Conservation (phyloP, 2,113 vertebrate species). For the Amphiprion ocellaris region DNA sequence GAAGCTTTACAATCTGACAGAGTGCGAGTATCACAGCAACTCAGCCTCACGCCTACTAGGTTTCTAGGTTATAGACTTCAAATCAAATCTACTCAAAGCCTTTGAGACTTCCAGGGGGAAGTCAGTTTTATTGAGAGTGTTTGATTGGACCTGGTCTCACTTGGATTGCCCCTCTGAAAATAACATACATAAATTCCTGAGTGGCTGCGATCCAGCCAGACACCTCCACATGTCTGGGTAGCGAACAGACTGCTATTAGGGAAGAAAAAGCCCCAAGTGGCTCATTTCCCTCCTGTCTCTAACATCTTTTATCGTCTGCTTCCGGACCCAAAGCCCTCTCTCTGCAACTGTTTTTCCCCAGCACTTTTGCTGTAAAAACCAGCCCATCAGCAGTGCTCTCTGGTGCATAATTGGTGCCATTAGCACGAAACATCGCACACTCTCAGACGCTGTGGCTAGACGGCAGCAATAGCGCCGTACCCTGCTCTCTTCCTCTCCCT, state of each 20-base stretch:
- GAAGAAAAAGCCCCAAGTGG: constrained; percentile 46
- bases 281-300: constrained; percentile 39
- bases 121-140: constrained; percentile 66
- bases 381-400: constrained; percentile 65
- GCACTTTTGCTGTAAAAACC: constrained; percentile 41
- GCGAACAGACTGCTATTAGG: constrained; percentile 39
- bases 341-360: constrained; percentile 10
- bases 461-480: constrained; percentile 27
- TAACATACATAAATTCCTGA: constrained; percentile 72
- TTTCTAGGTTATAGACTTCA: constrained; percentile 61
- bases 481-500: constrained; percentile 7
- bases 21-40: constrained; percentile 45
- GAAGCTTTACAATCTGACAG: constrained; percentile 48
- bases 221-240: constrained; percentile 62
- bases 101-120: constrained; percentile 61
- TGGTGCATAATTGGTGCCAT: constrained; percentile 78
- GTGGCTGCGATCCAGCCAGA: constrained; percentile 57
- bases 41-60: constrained; percentile 37
- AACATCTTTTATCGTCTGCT: constrained; percentile 15
- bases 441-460: constrained; percentile 54
- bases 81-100: constrained; percentile 69
- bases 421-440: constrained; percentile 59
- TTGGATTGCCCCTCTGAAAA: constrained; percentile 70
- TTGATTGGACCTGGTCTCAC: constrained; percentile 69
- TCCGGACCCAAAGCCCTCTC: constrained; percentile 17